phyloP scores from a whole-genome alignment of 1,140 invertebrate genomes.

The Bombus ignitus region DNA sequence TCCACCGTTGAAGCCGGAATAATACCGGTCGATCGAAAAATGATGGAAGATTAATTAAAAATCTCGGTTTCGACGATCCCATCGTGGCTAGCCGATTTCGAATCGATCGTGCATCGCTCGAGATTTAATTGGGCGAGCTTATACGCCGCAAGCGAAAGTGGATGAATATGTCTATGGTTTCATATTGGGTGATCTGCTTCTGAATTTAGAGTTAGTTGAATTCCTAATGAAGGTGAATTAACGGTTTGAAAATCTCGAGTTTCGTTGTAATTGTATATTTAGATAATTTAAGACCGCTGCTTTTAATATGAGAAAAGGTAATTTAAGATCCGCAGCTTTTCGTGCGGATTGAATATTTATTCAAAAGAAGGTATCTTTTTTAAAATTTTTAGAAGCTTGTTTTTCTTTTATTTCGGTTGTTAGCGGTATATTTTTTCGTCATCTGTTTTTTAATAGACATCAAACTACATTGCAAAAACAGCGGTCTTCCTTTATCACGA shows the following conservation, averaged over 20 bases:
- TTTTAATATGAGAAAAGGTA: too few species aligned
- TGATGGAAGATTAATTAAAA: conserved; percentile 17
- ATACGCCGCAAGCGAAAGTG: background rate
- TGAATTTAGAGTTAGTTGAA: background rate
- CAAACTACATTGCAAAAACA: background rate
- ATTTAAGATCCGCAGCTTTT: background rate
- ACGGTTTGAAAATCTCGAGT: background rate
- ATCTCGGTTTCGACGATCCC: background rate
- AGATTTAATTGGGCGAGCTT: background rate
- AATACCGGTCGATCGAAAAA: conserved; percentile 9
- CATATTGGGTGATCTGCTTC: background rate
- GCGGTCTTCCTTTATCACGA: background rate
- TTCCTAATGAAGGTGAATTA: background rate
- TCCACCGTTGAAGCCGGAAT: conserved; percentile 4
- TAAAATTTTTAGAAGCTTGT: background rate
- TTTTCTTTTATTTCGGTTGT: background rate
- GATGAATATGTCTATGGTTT: background rate
- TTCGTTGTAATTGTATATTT: background rate
- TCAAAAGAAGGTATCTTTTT: background rate
- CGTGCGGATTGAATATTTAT: background rate
- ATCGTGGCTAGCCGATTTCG: background rate
- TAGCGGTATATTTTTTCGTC: background rate
- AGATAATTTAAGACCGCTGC: too few species aligned
- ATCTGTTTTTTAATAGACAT: background rate
- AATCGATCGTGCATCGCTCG: background rate